Evolutionary conservation across 2,113 vertebrate genomes (phyloP), one percentile per base, ranked within the genome.

Genomic region (Phaethornis superciliosus): DNA sequence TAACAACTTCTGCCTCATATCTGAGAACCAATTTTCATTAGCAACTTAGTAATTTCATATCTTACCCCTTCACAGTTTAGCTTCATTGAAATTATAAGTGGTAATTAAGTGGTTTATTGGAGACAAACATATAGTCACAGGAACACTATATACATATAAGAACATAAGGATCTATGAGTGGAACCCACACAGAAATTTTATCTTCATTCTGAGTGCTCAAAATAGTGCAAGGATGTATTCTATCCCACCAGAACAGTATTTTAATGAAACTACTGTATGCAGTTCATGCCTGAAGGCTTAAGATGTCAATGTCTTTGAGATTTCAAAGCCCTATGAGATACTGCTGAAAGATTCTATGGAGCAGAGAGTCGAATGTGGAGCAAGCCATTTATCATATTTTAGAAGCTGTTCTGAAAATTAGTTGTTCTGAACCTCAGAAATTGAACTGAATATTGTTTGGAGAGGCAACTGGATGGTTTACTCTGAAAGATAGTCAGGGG

Each of bases 101-200:
- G 1, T n/a, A 16, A 42, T 52, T 47, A 52, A 44, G 7, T 40
- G 9, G 2, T 70, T 86, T 89, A 27, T 40, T 58, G 21, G 23
- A 68, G 19, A 28, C 13, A 47, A 28, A 30, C 19, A 33, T 17
- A 26, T 8, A 59, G 24, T 28, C 40, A 30, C 16, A 70, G 10
- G 42, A 79, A 33, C 1, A 2, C 2, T 7, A 1, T 30, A n/a
- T 24, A 3, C 14, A 20, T 19, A 30, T 11, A 35, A 54, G 60
- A 81, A 42, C 24, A 64, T 10, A 49, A 3, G 3, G 10, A 33
- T 68, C 33, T 32, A n/a, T 54, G n/a, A 44, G 2, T 32, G 19
- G 4, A 8, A 42, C 6, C 6, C 7, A 65, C 7, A 7, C 0
- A 0, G 15, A 62, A 74, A 7, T 60, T 68, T 76, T 55, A 27